These are phyloP conservation scores for Turritopsis rubra DNA, from an alignment of 30 jellyfish, hydroid and myxozoan species.

Conservation along the genomic window DNA sequence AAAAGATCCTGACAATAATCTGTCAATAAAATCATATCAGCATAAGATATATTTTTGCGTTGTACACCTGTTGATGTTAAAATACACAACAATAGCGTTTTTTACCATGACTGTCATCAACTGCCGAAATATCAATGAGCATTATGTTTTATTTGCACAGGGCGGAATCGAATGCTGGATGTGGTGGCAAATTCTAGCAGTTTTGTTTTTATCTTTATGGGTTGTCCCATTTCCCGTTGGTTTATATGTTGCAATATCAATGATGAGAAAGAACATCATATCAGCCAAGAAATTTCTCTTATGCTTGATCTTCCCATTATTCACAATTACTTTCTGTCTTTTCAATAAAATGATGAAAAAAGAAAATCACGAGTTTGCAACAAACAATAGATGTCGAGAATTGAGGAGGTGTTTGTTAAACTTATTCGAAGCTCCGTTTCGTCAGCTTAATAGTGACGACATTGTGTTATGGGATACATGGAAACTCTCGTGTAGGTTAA, in stretches of 20 bases:
- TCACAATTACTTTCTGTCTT: neutral
- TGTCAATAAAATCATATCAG: neutral
- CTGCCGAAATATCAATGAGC: neutral
- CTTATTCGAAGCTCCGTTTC: neutral
- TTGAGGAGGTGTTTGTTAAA: neutral
- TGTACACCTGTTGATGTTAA: neutral
- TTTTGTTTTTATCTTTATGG: neutral
- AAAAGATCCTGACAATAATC: neutral
- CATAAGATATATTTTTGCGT: neutral
- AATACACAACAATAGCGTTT: neutral
- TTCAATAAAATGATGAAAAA: neutral
- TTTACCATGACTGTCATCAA: neutral
- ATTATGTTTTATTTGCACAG: neutral
- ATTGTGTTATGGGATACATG: neutral
- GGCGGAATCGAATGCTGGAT: neutral
- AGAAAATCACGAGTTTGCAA: neutral
- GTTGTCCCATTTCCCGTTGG: neutral
- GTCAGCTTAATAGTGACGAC: neutral
- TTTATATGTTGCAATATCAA: neutral
- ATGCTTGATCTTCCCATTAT: neutral
- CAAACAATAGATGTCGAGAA: neutral
- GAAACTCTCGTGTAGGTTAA: neutral
- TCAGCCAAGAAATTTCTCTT: neutral
- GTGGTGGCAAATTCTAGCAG: neutral
- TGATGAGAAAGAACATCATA: neutral